phyloP scores from a whole-genome alignment of 2,797 vertebrate species.

The Neoniphon sammara region DNA sequence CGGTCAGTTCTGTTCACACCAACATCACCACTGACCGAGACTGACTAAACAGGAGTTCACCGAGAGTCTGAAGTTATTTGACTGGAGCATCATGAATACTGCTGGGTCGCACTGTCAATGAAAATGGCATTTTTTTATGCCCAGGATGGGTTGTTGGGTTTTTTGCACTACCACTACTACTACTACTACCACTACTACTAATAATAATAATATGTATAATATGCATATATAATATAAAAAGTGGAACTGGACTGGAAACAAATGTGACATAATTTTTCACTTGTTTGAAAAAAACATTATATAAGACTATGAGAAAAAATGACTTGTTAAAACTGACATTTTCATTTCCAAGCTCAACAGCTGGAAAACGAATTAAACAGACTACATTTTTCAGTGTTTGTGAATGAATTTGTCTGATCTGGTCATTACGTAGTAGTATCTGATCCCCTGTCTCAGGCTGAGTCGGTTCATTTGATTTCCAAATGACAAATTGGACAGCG shows the following conservation, averaged over 20 bases:
- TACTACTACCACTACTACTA: no score
- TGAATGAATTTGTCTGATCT: conserved; percentile 21
- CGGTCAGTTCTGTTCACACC: conserved; percentile 62
- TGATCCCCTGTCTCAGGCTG: conserved; percentile 15
- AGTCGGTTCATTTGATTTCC: conserved; percentile 33
- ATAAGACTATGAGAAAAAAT: no score
- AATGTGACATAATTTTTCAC: no score
- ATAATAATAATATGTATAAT: no score
- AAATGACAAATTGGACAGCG: conserved; percentile 51
- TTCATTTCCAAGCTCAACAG: neutral
- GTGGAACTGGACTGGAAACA: no score
- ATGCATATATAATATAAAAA: no score
- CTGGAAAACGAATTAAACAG: neutral
- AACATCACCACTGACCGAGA: conserved; percentile 34
- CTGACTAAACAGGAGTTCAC: conserved; percentile 43
- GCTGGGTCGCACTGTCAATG: conserved; percentile 53
- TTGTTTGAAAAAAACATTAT: no score
- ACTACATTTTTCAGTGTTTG: neutral
- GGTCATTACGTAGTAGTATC: neutral
- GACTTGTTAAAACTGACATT: no score
- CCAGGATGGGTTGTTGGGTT: no score
- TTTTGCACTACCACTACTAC: no score
- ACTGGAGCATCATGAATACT: conserved; percentile 45
- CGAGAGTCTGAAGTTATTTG: conserved; percentile 36
- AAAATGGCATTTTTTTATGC: neutral